A percentile compares a stretch with the other conserved stretches of the same genome.
phyloP scores from a whole-genome alignment of 2,113 vertebrate genomes.

The Mirounga angustirostris region DNA sequence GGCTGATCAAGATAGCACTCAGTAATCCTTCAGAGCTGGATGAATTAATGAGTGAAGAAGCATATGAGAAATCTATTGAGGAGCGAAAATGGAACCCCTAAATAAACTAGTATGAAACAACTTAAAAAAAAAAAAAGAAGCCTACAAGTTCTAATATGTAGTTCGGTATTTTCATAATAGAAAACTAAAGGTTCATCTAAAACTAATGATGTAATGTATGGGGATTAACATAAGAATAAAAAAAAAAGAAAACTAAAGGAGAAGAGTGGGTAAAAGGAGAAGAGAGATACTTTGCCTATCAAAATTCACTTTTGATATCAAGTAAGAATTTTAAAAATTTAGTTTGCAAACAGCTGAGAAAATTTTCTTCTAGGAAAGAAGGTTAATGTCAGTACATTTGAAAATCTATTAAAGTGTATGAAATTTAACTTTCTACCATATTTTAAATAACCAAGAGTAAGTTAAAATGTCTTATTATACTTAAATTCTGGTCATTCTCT shows the following conservation, averaged over 20 bases:
- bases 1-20: neutral
- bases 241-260: neutral
- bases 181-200: neutral
- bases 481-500: slow-evolving; percentile 18
- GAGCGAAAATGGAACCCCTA: neutral
- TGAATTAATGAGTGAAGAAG: neutral
- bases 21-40: neutral
- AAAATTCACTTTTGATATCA: slow-evolving; percentile 36
- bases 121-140: too few species aligned
- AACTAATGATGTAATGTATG: too few species aligned
- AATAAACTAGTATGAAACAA: neutral
- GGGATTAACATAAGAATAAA: too few species aligned
- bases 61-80: neutral
- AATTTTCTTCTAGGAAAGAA: neutral
- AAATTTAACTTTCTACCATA: neutral
- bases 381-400: neutral
- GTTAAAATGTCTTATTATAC: neutral
- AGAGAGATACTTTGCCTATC: neutral
- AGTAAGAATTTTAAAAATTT: neutral
- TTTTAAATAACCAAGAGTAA: neutral
- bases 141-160: neutral
- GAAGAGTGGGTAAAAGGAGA: neutral
- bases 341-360: neutral
- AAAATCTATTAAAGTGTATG: neutral
- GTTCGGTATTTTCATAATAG: neutral